Evolutionary conservation across 1,140 invertebrate species (phyloP), one percentile per base, ranked within the genome.

Genomic region (Apis mellifera): DNA sequence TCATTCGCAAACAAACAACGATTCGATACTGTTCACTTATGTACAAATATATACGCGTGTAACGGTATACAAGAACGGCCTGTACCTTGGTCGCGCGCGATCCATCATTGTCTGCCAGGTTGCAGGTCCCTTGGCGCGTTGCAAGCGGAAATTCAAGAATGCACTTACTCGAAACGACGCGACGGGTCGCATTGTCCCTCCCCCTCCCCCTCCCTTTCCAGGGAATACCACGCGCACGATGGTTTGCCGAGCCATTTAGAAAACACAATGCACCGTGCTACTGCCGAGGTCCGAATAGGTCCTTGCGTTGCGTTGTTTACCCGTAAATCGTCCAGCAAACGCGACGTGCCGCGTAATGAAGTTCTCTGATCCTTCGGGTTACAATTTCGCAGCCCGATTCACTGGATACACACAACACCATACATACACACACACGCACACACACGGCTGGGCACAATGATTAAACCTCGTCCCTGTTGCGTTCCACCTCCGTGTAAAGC

Each of bases 201-300:
- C 12, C 23, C 23, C n/a, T 23, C n/a, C 13, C 32, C 32, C 2
- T 2, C 32, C 0, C 5, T 42, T 42, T 23, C 4, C 23, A 48
- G 21, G 26, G 50, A 17, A 78, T 80, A 68, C 64, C 72, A 26
- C 50, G 15, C 32, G 71, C n/a, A 9, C 32, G 32, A 42, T 19
- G 86, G 80, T 88, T 77, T 85, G 71, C 80, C 83, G 72, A 57
- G 80, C 84, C 88, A 89, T 88, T 89, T 89, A 75, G 89, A 90
- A 86, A 87, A 77, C 70, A 88, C 89, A 89, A 90, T 89, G 66
- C 74, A 65, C 42, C 64, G 52, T 68, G 68, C n/a, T 76, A 19
- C 9, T 13, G 60, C 13, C 23, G 48, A 23, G 32, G 23, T 64
- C 60, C 32, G 72, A 50, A 66, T 2, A 19, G 13, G 19, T 57